Percentiles rank a stretch among this genome's conserved stretches.
phyloP scores from a whole-genome alignment of 2,888 invertebrate species.

The Synergus japonicus region DNA sequence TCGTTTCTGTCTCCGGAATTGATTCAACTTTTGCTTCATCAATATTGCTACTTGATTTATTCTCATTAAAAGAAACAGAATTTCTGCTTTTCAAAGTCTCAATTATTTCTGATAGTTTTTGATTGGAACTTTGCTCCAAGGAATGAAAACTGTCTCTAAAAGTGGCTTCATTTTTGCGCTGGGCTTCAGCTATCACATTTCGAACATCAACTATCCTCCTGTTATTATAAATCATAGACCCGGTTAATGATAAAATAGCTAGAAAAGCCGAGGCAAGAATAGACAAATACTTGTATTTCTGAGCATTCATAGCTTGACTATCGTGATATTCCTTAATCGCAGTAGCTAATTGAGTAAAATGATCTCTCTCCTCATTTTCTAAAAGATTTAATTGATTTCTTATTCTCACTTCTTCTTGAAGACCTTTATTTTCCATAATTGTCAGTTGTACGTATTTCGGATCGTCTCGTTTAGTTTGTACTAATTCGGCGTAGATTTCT shows the following conservation, averaged over 20 bases:
- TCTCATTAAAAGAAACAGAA: neutral
- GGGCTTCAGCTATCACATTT: conserved; percentile 61
- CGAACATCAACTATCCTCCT: conserved; percentile 66
- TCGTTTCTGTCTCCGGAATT: neutral
- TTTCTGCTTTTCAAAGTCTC: conserved; percentile 25
- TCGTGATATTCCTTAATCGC: conserved; percentile 75
- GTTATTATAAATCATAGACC: conserved; percentile 72
- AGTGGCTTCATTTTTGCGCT: conserved; percentile 62
- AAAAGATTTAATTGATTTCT: conserved; percentile 62
- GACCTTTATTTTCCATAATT: conserved; percentile 70
- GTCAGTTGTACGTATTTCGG: conserved; percentile 73
- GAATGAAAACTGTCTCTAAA: conserved; percentile 56
- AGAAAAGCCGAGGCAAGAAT: conserved; percentile 69
- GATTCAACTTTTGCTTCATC: neutral
- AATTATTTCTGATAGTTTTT: conserved; percentile 44
- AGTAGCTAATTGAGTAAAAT: conserved; percentile 71
- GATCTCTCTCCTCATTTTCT: conserved; percentile 71
- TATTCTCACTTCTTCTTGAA: conserved; percentile 70
- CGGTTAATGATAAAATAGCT: conserved; percentile 69
- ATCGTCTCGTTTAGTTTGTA: conserved; percentile 71
- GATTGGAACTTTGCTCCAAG: conserved; percentile 56
- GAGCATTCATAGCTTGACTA: conserved; percentile 70
- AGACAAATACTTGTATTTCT: conserved; percentile 73
- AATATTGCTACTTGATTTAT: neutral
- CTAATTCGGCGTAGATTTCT: conserved; percentile 70